These are phyloP conservation scores for Parazoanthus swiftii DNA, from an alignment of 92 coral and sea anemone species.

Conservation along the genomic window DNA sequence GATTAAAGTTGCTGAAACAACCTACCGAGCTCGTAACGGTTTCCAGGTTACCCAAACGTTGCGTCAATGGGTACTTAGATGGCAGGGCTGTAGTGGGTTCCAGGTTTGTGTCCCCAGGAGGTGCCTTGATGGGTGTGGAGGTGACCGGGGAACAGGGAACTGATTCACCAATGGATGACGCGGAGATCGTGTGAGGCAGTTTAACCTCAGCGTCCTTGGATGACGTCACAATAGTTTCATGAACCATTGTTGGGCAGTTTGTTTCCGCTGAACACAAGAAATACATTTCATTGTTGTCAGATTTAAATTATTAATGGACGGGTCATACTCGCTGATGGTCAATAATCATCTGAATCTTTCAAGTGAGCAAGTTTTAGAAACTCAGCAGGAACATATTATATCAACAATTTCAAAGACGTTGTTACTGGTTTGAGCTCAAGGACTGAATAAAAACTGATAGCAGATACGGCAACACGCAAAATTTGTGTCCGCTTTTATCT, in stretches of 20 bases:
- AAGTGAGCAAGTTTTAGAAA: too few species aligned
- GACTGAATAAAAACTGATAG: too few species aligned
- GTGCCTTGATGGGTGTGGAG: conserved; percentile 32
- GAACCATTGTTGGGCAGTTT: background rate
- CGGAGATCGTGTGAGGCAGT: conserved; percentile 14
- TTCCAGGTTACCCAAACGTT: background rate
- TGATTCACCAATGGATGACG: conserved; percentile 26
- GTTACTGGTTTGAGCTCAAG: too few species aligned
- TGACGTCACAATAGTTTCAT: conserved; percentile 27
- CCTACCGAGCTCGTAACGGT: conserved; percentile 5
- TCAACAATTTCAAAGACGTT: too few species aligned
- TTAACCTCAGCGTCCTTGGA: conserved; percentile 10
- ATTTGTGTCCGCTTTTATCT: too few species aligned
- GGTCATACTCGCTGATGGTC: too few species aligned
- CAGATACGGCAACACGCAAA: too few species aligned
- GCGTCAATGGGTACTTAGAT: background rate
- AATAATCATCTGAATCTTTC: too few species aligned
- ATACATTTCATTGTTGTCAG: background rate
- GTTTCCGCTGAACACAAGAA: background rate
- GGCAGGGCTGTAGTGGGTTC: background rate
- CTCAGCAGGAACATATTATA: too few species aligned
- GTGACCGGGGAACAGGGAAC: conserved; percentile 1
- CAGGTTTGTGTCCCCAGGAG: background rate
- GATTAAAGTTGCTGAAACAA: background rate
- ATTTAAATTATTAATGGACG: background rate